Conservation (phyloP, 2,113 vertebrate genomes). For the Pituophis catenifer region DNA sequence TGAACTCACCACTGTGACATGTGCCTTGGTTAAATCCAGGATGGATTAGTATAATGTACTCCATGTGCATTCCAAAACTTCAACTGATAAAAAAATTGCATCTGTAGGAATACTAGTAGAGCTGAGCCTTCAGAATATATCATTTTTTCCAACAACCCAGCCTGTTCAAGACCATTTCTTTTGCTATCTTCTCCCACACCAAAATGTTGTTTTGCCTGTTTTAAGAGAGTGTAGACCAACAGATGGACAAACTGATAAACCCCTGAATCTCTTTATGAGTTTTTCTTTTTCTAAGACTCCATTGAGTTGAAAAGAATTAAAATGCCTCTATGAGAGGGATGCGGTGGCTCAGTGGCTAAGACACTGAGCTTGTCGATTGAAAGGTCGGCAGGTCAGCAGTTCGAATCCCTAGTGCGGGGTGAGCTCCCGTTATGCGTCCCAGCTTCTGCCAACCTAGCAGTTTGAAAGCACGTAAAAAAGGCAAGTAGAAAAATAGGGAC, state of each 20-base stretch:
- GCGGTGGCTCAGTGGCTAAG: no score
- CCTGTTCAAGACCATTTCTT: neutral
- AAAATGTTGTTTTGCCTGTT: neutral
- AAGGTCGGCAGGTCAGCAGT: no score
- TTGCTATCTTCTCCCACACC: neutral
- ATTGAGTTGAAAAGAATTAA: neutral
- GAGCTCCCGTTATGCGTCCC: no score
- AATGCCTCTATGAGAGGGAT: neutral
- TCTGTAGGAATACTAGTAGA: neutral
- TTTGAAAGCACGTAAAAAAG: no score
- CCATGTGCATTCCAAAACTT: neutral
- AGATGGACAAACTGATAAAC: neutral
- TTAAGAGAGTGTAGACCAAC: neutral
- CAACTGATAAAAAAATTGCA: neutral
- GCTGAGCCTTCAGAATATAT: neutral
- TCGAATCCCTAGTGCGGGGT: no score
- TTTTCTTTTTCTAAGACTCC: neutral
- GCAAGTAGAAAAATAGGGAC: no score
- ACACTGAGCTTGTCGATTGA: no score
- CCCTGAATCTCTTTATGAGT: neutral
- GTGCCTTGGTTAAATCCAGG: neutral
- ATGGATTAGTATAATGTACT: neutral
- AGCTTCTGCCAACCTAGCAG: no score
- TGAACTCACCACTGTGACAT: neutral
- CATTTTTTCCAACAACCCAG: neutral